Base-by-base conservation (phyloP, 2,113 vertebrate species). In the Patagioenas fasciata region DNA sequence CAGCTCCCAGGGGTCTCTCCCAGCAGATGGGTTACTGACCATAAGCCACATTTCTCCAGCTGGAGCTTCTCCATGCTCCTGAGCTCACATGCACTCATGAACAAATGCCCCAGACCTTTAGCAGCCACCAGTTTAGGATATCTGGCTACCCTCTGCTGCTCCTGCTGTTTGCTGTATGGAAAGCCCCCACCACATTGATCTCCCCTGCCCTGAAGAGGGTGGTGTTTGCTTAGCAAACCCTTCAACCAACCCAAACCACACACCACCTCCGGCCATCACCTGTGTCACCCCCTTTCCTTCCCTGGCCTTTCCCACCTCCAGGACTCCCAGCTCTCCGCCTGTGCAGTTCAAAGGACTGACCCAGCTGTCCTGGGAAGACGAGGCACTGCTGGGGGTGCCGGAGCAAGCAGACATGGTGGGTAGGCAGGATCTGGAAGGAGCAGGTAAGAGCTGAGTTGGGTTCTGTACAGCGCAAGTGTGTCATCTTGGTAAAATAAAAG, bases 11-110 rank as follows among this genome's bases (percentile, higher is more conserved):
- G 60, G 8, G 28, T 40, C 72, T 64, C 26, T 80, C 50, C 67
- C 40, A 62, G 85, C 2, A 3, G 44, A 28, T 14, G 13, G 0
- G 0, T 19, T 50, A 42, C 42, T 1, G 5, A 29, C 53, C 51
- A 12, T 32, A 78, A 78, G 20, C 11, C 13, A 5, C 54, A 2
- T n/a, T 60, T 56, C 58, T 72, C 31, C 65, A 60, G n/a, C 4
- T 56, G 53, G 65, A 56, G 19, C n/a, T 60, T 42, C 64, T 36
- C 47, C 25, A 32, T 5, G 9, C 32, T 70, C 0, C 0, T 62
- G 24, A 80, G 47, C 40, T 56, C 34, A 42, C 3, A 1, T 32
- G 17, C 4, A 16, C 14, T 28, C 0, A 0, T 31, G 8, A 74
- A 36, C 42, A 75, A 62, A 85, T 17, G 29, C 10, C 10, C 36